These are phyloP conservation scores for Malurus leucopterus DNA, from an alignment of 2,797 vertebrate genomes.

Conservation along the genomic window DNA sequence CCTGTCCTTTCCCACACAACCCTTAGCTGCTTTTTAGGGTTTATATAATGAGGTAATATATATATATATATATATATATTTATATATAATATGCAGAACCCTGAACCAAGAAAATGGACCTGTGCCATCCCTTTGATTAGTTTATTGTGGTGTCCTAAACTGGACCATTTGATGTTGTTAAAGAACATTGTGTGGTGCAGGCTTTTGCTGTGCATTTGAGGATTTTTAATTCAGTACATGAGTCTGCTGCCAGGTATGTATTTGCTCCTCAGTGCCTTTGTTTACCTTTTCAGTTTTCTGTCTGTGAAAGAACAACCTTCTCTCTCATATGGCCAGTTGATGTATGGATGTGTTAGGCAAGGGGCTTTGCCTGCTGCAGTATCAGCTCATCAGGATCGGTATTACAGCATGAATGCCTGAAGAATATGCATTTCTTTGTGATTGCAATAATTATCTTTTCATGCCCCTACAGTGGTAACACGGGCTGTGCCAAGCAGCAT, in stretches of 20 bases:
- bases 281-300: neutral
- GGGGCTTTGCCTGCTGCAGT: neutral
- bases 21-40: neutral
- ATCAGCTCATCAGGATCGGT: neutral
- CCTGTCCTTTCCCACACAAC: neutral
- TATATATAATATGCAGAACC: neutral
- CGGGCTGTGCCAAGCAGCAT: neutral
- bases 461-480: neutral
- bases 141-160: neutral
- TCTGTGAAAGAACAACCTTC: neutral
- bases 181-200: neutral
- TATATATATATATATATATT: neutral
- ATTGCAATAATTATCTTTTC: slow-evolving; percentile 4
- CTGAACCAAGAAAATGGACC: neutral
- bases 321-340: neutral
- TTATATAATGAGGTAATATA: neutral
- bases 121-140: neutral
- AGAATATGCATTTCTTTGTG: neutral
- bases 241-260: neutral
- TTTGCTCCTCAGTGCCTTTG: neutral
- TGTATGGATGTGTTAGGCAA: neutral
- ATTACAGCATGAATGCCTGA: neutral
- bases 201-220: neutral
- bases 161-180: neutral
- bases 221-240: neutral